Conservation (phyloP, 2,797 vertebrate species). For the Nasua narica region DNA sequence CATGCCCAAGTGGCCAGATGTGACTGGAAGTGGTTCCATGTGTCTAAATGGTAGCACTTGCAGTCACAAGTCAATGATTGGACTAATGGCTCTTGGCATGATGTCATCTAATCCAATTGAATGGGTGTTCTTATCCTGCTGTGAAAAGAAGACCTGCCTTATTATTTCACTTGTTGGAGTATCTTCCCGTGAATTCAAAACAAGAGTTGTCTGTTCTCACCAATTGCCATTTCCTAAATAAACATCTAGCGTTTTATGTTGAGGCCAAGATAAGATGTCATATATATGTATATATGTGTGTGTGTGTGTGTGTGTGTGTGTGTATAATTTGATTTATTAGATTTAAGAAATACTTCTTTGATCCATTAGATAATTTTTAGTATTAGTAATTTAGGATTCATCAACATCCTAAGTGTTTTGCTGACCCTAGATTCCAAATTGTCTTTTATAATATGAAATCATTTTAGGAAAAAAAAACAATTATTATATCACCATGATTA, state of each 20-base stretch:
- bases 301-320: too few relatives aligned
- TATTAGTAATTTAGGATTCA: neutral
- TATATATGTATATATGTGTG: neutral
- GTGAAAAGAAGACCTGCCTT: constrained; percentile 41
- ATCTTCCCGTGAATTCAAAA: neutral
- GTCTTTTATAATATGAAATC: neutral
- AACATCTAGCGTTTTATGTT: neutral
- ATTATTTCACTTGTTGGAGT: neutral
- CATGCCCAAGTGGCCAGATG: constrained; percentile 66
- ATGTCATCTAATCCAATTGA: constrained; percentile 56
- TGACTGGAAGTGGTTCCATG: constrained; percentile 54
- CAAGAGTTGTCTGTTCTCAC: neutral
- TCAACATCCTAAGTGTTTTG: constrained; percentile 21
- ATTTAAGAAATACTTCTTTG: neutral
- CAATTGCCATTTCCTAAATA: neutral
- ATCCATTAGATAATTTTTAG: neutral
- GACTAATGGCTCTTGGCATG: constrained; percentile 59
- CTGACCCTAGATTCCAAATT: neutral
- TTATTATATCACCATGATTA: neutral
- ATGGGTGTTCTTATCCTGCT: constrained; percentile 29
- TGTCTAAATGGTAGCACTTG: constrained; percentile 55
- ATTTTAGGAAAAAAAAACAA: neutral
- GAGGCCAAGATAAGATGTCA: neutral
- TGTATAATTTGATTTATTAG: neutral
- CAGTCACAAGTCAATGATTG: constrained; percentile 42